Conservation (phyloP, 1,140 invertebrate species). For the Doryteuthis pealeii region DNA sequence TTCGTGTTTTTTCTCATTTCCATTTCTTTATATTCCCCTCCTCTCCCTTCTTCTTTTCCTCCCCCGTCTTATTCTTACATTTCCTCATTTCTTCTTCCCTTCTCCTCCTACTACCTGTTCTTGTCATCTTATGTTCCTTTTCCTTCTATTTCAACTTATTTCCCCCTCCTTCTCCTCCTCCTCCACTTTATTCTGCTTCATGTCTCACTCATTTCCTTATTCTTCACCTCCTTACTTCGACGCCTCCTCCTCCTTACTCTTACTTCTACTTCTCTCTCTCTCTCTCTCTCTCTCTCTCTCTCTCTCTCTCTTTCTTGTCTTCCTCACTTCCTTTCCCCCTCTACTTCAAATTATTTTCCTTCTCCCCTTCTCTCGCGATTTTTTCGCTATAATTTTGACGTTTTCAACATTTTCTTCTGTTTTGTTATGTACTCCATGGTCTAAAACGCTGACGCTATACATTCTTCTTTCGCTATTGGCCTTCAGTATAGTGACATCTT, state of each 20-base stretch:
- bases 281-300: background rate
- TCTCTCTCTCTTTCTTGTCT: no score
- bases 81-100: background rate
- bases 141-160: background rate
- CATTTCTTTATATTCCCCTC: background rate
- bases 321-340: no score
- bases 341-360: no score
- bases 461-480: no score
- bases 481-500: no score
- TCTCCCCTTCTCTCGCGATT: no score
- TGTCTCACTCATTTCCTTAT: background rate
- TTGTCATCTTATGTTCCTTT: background rate
- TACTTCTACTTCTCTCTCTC: background rate
- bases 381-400: no score
- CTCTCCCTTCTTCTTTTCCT: background rate
- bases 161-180: background rate
- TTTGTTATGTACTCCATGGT: no score
- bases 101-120: background rate
- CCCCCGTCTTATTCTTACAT: background rate
- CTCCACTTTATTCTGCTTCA: background rate
- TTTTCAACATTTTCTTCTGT: no score
- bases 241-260: background rate
- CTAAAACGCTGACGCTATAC: no score
- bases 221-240: background rate
- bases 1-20: background rate